These are phyloP conservation scores for Mergus octosetaceus DNA, from an alignment of 2,797 vertebrate genomes.

Conservation along the genomic window DNA sequence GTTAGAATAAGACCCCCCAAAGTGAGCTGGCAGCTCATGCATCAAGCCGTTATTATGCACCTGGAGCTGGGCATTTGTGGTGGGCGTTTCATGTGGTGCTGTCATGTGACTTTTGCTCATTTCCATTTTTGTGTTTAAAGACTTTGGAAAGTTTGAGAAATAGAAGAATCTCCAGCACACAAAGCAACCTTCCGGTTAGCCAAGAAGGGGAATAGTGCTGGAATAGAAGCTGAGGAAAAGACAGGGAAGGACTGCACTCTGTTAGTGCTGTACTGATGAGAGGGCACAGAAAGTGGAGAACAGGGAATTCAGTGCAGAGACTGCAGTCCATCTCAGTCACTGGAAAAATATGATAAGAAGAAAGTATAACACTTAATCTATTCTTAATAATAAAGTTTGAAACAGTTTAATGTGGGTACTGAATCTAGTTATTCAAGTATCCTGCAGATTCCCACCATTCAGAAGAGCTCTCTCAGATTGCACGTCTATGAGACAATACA, in stretches of 20 bases:
- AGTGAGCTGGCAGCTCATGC: neutral
- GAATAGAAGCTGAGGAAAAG: neutral
- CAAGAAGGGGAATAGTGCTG: neutral
- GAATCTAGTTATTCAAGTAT: neutral
- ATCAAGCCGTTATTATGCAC: neutral
- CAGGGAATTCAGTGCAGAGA: neutral
- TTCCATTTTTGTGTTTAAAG: neutral
- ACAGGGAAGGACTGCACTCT: neutral
- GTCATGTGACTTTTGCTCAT: neutral
- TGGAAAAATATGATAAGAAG: neutral
- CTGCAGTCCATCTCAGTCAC: neutral
- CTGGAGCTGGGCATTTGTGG: neutral
- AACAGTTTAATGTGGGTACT: neutral
- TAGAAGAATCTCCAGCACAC: neutral
- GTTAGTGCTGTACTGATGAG: fast-evolving
- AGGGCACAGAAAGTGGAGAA: neutral
- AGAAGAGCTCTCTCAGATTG: neutral
- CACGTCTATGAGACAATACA: neutral
- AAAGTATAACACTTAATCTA: neutral
- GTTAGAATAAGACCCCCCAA: neutral
- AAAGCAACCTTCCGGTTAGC: neutral
- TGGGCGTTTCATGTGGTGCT: neutral
- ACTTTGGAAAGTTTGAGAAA: neutral
- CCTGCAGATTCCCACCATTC: neutral
- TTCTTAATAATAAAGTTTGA: neutral